Percentiles rank a stretch among this genome's conserved stretches.
Evolutionary conservation across 2,888 invertebrate species (phyloP).

Genomic region (Zaprionus lineosus): DNA sequence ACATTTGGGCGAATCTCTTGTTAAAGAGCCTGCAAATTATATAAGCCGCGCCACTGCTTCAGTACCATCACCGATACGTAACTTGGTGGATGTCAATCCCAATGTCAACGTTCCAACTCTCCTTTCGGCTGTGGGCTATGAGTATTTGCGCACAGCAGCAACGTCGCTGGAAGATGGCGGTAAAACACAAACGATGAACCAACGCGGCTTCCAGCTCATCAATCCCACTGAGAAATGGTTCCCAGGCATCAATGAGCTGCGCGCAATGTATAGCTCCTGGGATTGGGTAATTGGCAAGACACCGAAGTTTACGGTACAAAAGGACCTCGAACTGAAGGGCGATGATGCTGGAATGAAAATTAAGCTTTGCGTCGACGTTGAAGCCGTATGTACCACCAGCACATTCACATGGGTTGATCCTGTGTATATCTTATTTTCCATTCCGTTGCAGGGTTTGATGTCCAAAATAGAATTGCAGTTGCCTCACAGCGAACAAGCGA

Average conservation of each 20-base stretch:
- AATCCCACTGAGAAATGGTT: conserved; percentile 95
- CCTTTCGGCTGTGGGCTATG: conserved; percentile 91
- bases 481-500: conserved; percentile 79
- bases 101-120: conserved; percentile 88
- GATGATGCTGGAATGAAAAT: conserved; percentile 84
- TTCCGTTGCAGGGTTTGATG: conserved; percentile 79
- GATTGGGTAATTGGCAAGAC: conserved; percentile 95
- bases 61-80: conserved; percentile 90
- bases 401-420: background rate
- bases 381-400: conserved; percentile 70
- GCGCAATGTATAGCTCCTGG: conserved; percentile 89
- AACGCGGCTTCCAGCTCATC: conserved; percentile 92
- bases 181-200: conserved; percentile 87
- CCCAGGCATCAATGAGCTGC: conserved; percentile 89
- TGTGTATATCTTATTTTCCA: background rate
- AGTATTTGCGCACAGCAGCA: conserved; percentile 90
- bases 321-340: conserved; percentile 82
- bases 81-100: conserved; percentile 90
- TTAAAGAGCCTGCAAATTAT: conserved; percentile 90
- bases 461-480: conserved; percentile 78
- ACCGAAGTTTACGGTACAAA: conserved; percentile 89
- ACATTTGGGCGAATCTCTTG: conserved; percentile 88
- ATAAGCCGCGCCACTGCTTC: conserved; percentile 94
- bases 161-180: conserved; percentile 88
- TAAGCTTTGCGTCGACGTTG: conserved; percentile 84